Evolutionary conservation across 35 echinoderm and acorn worm genomes (phyloP), one percentile per base, ranked within the genome.

Genomic region (Heliocidaris tuberculata): DNA sequence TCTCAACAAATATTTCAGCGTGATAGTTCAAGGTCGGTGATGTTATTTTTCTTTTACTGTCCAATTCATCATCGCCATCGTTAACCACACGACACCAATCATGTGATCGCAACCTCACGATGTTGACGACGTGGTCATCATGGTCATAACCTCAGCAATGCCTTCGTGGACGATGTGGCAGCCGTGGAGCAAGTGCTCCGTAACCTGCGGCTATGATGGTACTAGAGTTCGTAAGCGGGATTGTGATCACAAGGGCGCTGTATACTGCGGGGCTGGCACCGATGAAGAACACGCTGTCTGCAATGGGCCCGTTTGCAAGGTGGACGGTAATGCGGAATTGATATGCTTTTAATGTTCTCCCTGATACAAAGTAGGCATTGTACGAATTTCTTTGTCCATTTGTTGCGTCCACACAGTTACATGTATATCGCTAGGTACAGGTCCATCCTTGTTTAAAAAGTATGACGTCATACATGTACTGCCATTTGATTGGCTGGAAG

Each of bases 111-210:
- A 42, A 32, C 31, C 32, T 31, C 10, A 47, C 86, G 30, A 89
- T n/a, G 32, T 89, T 30, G 12, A 7, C 31, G 13, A 30, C 50
- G 48, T 89, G 12, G 31, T 24, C 32, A 15, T 6, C 50, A 16
- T 89, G 12, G 31, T 24, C 32, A 15, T 6, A 24, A 50, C 27
- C 47, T 27, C 94, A 95, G 86, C 86, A 30, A 92, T 85, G 59
- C 95, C 95, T n/a, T 27, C 85, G 54, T 96, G 95, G 95, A 94
- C 92, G 32, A 85, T 86, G 92, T 96, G 95, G 95, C 49, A 85
- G 29, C 92, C 65, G 6, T 96, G 95, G 95, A 60, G 5, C 15
- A 50, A 93, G 19, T 96, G 95, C 60, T 85, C 60, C 42, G 92
- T 94, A 24, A 86, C 90, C 0, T 96, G 92, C 31, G 95, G 95